Conservation (phyloP, 2,113 vertebrate genomes). For the Marmota monax region DNA sequence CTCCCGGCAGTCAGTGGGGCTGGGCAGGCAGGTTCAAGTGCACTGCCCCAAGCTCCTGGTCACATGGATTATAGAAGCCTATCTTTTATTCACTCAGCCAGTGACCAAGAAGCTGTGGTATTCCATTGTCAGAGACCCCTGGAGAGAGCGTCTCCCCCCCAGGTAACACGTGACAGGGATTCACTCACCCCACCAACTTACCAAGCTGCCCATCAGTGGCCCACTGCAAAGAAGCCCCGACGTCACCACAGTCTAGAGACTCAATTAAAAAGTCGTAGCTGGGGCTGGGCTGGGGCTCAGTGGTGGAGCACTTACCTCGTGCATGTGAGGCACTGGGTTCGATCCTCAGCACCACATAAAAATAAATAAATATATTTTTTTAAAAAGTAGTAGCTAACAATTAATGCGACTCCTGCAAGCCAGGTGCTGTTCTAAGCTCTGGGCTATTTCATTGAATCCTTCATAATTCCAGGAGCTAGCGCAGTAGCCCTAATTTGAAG, state of each 20-base stretch:
- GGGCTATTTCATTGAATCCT: not conserved
- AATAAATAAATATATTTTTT: no score
- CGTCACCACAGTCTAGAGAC: not conserved
- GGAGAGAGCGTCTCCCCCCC: not conserved
- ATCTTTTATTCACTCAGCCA: not conserved
- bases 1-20: not conserved
- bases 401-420: not conserved
- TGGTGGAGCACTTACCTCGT: no score
- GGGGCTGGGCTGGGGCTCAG: no score
- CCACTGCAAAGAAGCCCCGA: not conserved
- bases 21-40: not conserved
- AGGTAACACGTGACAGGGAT: not conserved
- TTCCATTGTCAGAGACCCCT: not conserved
- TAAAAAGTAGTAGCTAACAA: not conserved
- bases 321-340: no score
- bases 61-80: not conserved
- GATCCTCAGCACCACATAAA: no score
- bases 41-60: not conserved
- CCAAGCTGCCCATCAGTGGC: not conserved
- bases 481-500: not conserved
- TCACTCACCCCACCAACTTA: not conserved
- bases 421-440: no score
- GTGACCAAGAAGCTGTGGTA: not conserved
- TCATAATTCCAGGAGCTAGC: not conserved
- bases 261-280: not conserved